Evolutionary conservation across 1,140 invertebrate species (phyloP), one percentile per base, ranked within the genome.

Genomic region (Pseudomyrmex pallidus): DNA sequence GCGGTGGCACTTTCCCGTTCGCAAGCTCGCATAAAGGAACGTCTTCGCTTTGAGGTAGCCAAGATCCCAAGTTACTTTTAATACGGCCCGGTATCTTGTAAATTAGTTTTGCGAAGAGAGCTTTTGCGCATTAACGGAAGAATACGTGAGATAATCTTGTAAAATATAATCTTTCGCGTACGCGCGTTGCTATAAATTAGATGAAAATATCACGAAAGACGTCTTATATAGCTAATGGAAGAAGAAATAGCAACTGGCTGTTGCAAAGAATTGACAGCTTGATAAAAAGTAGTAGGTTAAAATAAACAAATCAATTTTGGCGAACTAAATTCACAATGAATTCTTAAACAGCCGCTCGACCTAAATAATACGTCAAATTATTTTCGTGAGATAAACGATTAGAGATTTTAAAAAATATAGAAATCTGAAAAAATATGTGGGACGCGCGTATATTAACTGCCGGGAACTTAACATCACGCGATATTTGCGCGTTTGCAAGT

Each of bases 91-190:
- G 66, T 80, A 80, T 80, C 76, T 80, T 80, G 76, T 80, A 80
- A 80, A 80, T 80, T 80, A 80, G 76, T 80, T 80, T 70, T 46
- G 66, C 76, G 64, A 80, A 13, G 66, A 70, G 66, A 80, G 66
- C 66, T 59, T 70, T 70, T 70, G 66, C 76, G 46, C 76, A 70
- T 78, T 78, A 78, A 78, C 57, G 66, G 44, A 48, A 70, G 64
- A 80, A 80, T 80, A 72, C 20, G 76, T 54, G 54, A 72, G 66
- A 80, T 80, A 80, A 70, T 80, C 54, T 72, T 59, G 66, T 80
- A 80, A 80, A 80, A 80, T 80, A 72, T 80, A 80, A 80, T 80
- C 76, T 80, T 72, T 59, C 46, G 35, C 35, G 54, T 67, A 48
- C 44, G 64, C 74, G 63, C 54, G 64, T 20, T 46, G 66, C 8